These are phyloP conservation scores for Neogale vison DNA, from an alignment of 2,113 vertebrate genomes.

Conservation along the genomic window DNA sequence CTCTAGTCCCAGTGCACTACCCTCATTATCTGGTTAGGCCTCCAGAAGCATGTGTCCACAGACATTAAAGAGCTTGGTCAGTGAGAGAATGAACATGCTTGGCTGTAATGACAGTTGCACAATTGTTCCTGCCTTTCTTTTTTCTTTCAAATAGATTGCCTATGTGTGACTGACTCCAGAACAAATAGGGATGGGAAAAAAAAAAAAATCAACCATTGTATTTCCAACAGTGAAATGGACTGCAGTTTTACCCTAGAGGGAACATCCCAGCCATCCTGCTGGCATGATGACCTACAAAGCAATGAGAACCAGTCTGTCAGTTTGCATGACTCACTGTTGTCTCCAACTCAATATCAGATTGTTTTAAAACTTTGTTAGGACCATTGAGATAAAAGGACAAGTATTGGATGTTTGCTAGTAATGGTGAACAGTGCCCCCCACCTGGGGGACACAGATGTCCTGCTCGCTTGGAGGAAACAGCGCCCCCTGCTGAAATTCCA, in stretches of 20 bases:
- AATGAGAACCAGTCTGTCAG: neutral
- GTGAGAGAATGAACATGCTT: neutral
- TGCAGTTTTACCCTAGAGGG: neutral
- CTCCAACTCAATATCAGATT: neutral
- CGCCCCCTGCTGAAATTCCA: neutral
- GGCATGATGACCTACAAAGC: neutral
- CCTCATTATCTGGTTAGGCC: neutral
- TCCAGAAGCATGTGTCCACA: neutral
- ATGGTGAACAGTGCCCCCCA: too few relatives aligned
- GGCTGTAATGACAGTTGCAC: neutral
- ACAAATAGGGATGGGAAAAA: neutral
- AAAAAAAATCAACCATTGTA: neutral
- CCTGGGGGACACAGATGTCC: neutral
- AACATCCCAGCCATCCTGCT: neutral
- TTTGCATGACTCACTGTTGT: neutral
- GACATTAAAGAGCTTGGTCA: neutral
- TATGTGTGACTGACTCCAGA: neutral
- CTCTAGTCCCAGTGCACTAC: accelerated
- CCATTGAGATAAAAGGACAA: neutral
- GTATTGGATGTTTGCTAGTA: neutral
- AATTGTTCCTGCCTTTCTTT: neutral
- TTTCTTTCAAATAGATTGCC: neutral
- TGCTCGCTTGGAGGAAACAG: neutral
- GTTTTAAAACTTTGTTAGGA: neutral
- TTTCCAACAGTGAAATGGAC: neutral